Evolutionary conservation across 2,888 invertebrate genomes (phyloP), one percentile per base, ranked within the genome.

Genomic region (Penaeus monodon): DNA sequence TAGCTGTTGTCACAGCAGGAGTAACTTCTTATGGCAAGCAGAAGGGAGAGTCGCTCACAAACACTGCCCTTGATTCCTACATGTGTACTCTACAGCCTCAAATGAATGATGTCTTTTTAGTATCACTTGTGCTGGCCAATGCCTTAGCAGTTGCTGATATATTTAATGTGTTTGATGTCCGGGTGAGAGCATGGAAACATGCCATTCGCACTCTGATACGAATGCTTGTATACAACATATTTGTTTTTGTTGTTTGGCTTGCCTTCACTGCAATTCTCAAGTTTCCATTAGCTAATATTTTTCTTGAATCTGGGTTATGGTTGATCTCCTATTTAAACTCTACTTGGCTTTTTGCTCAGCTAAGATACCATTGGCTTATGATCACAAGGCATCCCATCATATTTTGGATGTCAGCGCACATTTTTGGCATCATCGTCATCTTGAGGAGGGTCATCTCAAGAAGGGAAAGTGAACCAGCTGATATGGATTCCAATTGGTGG

Each of bases 51-150:
- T 91, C 92, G 82, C 91, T 92, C 84, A 93, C 92, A 85, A 93
- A 92, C 91, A 90, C 91, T 79, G 91, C 93, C 7, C 92, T 94
- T 92, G 92, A 93, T 90, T 90, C 92, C 38, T 93, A 93, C 90
- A 91, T 94, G 44, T 92, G 92, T 89, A 92, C 92, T 65, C 91
- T 93, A 7, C 92, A 93, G 89, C 94, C 94, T 4, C 93, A 93
- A 91, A 92, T 93, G 88, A 94, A 94, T 91, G 94, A 94, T 91
- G 91, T 93, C 24, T 94, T 94, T 91, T 91, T 93, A 20, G 91
- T 92, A 78, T 93, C 92, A 90, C 91, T 94, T 66, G 90, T 93
- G 29, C 85, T 93, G 22, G 92, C 92, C 81, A 94, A 94, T 91
- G 91, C 93, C 89, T 90, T 93, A 63, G 93, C 93, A 24, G 91